phyloP scores from a whole-genome alignment of 64 coral and sea anemone genomes.

The Hydrozoanthus tunicans region DNA sequence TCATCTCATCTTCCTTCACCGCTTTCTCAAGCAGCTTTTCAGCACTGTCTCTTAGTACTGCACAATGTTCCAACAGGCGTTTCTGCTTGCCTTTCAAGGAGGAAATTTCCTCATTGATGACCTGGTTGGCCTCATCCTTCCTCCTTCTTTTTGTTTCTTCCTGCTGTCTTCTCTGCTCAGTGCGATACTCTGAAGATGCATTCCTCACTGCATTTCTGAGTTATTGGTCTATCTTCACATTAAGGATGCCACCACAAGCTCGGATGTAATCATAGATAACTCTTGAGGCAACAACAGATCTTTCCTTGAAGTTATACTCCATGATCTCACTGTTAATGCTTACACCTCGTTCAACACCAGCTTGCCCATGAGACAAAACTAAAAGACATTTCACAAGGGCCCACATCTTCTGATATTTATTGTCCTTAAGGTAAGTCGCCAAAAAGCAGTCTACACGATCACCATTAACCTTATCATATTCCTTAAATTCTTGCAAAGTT shows the following conservation, averaged over 20 bases:
- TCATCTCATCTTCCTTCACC: too few relatives aligned
- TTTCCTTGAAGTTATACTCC: slow-evolving; percentile 43
- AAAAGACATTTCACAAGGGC: slow-evolving; percentile 28
- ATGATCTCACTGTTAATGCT: slow-evolving; percentile 52
- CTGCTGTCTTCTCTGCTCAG: slow-evolving; percentile 21
- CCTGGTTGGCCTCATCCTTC: slow-evolving; percentile 52
- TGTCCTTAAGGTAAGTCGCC: background rate
- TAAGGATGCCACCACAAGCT: slow-evolving; percentile 32
- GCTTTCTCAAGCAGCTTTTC: too few relatives aligned
- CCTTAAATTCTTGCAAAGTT: slow-evolving; percentile 53
- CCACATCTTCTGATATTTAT: background rate
- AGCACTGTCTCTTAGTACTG: slow-evolving; percentile 47
- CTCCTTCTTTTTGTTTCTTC: slow-evolving; percentile 36
- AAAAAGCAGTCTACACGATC: slow-evolving; percentile 51
- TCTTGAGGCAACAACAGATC: slow-evolving; percentile 11
- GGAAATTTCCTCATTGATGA: slow-evolving; percentile 68
- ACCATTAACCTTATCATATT: slow-evolving; percentile 29
- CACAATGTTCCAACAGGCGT: slow-evolving; percentile 50
- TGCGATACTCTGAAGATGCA: slow-evolving; percentile 59
- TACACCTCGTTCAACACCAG: slow-evolving; percentile 41
- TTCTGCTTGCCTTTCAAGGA: background rate
- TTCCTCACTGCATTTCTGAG: slow-evolving; percentile 68
- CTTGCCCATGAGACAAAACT: slow-evolving; percentile 48
- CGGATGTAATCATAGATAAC: slow-evolving; percentile 43
- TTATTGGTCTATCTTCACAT: slow-evolving; percentile 62